Conservation (phyloP, 2,888 invertebrate species). For the Glyphotaelius pellucidus region DNA sequence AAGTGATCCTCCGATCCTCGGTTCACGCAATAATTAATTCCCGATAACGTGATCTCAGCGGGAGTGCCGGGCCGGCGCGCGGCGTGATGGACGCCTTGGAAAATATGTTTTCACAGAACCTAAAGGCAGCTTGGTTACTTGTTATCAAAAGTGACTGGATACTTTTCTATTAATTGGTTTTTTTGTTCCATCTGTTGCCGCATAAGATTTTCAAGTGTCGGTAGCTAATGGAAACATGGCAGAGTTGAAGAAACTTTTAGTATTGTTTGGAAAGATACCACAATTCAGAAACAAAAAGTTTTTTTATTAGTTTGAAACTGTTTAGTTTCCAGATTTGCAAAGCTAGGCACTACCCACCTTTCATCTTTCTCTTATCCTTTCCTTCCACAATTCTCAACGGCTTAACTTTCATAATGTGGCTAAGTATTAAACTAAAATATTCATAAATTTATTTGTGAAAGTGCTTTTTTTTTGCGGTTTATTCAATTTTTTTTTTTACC, state of each 20-base stretch:
- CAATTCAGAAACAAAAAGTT: too few relatives aligned
- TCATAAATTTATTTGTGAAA: too few relatives aligned
- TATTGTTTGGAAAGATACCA: not conserved
- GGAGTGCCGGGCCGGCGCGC: not conserved
- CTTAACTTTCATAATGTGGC: too few relatives aligned
- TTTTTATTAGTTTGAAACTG: too few relatives aligned
- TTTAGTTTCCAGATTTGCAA: too few relatives aligned
- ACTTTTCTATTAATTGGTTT: not conserved
- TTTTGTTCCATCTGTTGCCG: not conserved
- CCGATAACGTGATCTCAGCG: constrained; percentile 6
- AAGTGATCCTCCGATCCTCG: not conserved
- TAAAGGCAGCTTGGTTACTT: not conserved
- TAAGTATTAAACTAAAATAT: too few relatives aligned
- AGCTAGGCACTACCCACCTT: too few relatives aligned
- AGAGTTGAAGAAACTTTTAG: not conserved
- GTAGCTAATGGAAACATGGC: not conserved
- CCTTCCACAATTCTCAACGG: too few relatives aligned
- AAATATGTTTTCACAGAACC: constrained; percentile 4
- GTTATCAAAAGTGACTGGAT: not conserved
- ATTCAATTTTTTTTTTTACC: too few relatives aligned
- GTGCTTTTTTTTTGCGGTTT: too few relatives aligned
- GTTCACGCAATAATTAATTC: not conserved
- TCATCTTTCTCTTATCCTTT: too few relatives aligned
- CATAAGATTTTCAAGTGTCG: not conserved
- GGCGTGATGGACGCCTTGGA: not conserved